Percentiles rank a stretch among this genome's conserved stretches.
phyloP scores from a whole-genome alignment of 1,140 invertebrate species.

The Drosophila lacertosa region DNA sequence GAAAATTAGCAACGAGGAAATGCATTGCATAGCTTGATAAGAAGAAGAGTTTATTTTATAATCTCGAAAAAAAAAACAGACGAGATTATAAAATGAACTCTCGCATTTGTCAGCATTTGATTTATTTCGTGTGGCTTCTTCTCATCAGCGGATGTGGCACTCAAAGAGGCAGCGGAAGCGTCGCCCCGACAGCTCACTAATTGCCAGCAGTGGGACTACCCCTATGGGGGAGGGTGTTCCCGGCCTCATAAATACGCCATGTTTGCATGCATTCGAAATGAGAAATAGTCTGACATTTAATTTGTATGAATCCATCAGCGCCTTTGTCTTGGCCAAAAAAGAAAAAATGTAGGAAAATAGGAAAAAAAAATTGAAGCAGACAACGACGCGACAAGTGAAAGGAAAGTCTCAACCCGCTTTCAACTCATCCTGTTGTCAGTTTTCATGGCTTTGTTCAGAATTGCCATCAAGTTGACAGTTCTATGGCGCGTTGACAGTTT shows the following conservation, averaged over 20 bases:
- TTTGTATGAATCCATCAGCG: conserved; percentile 78
- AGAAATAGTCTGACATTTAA: conserved; percentile 76
- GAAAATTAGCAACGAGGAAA: conserved; percentile 6
- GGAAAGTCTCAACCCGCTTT: conserved; percentile 4
- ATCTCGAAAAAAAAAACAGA: too few species aligned
- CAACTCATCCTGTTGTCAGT: conserved; percentile 41
- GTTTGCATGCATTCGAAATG: conserved; percentile 76
- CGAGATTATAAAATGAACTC: conserved; percentile 23
- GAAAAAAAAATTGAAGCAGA: conserved; percentile 23
- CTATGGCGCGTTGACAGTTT: conserved; percentile 83
- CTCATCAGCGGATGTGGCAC: conserved; percentile 68
- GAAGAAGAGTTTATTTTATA: conserved; percentile 5
- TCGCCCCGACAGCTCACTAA: conserved; percentile 54
- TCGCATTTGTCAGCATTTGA: conserved; percentile 43
- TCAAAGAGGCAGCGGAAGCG: conserved; percentile 69
- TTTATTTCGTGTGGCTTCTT: conserved; percentile 24
- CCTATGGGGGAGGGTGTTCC: conserved; percentile 1
- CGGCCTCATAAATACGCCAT: conserved; percentile 70
- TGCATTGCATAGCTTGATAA: conserved; percentile 14
- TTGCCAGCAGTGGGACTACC: conserved; percentile 56
- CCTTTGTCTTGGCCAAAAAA: conserved; percentile 60
- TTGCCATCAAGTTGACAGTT: conserved; percentile 83
- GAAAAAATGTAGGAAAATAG: conserved; percentile 15
- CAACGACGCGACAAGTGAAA: conserved; percentile 51
- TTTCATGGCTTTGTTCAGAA: conserved; percentile 79